Evolutionary conservation across 2,113 vertebrate genomes (phyloP).

Genomic region (Lamprotornis superbus): DNA sequence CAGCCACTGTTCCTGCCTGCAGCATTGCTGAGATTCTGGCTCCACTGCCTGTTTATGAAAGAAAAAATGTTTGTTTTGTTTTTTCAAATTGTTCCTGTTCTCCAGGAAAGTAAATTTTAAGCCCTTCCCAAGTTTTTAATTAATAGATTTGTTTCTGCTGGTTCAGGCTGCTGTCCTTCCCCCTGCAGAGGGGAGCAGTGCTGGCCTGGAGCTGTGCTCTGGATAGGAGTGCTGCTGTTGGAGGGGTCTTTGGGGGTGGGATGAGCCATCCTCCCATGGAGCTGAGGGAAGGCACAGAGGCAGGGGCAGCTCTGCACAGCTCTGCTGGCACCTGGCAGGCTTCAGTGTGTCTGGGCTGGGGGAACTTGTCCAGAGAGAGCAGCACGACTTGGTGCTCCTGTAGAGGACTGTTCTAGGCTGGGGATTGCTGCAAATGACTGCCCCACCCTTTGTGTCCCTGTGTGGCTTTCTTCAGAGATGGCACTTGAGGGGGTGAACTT

Average conservation of each 20-base stretch:
- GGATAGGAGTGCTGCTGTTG: not conserved
- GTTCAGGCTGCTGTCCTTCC: not conserved
- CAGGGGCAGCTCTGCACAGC: not conserved
- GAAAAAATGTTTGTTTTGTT: not conserved
- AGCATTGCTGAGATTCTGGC: not conserved
- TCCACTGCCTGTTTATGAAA: not conserved
- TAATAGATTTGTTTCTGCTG: not conserved
- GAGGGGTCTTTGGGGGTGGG: not conserved
- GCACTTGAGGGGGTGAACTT: not conserved
- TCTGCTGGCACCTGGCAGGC: not conserved
- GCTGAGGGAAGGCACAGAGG: not conserved
- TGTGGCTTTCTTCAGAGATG: not conserved
- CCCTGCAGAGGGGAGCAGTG: not conserved
- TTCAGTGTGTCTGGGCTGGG: not conserved
- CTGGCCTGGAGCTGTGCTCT: not conserved
- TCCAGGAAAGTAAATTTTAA: not conserved
- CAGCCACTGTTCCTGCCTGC: not conserved
- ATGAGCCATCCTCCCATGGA: not conserved
- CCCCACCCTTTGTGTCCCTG: not conserved
- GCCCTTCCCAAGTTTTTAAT: not conserved
- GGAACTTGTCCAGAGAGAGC: not conserved
- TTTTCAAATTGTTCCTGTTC: not conserved
- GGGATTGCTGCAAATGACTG: not conserved
- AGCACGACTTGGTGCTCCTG: not conserved
- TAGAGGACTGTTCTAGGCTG: not conserved